These are phyloP conservation scores for Sarcophaga subvicina DNA, from an alignment of 2,888 invertebrate species.

Conservation along the genomic window DNA sequence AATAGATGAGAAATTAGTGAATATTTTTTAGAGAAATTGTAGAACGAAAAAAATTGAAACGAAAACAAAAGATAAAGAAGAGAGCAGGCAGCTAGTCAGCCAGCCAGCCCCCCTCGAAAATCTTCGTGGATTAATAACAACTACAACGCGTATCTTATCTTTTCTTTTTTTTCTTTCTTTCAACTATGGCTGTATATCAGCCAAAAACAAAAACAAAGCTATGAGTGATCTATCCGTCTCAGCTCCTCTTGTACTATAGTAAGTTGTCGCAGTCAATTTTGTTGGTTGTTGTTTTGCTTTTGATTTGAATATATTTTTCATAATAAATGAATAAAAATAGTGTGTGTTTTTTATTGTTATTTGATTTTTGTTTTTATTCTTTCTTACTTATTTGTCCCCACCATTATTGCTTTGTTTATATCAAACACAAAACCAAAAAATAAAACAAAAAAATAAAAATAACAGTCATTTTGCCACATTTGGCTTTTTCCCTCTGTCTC, in stretches of 20 bases:
- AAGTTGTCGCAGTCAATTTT: not conserved
- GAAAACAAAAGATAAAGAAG: constrained; percentile 59
- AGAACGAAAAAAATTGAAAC: constrained; percentile 30
- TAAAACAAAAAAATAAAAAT: not conserved
- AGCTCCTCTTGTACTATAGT: not conserved
- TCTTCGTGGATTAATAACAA: constrained; percentile 52
- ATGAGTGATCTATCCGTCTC: not conserved
- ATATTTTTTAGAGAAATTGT: not conserved
- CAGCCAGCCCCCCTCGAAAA: constrained; percentile 45
- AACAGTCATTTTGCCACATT: not conserved
- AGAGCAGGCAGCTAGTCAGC: not conserved
- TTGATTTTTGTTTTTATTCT: not conserved
- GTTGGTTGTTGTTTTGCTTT: not conserved
- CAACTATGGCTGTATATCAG: not conserved
- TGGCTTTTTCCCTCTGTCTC: constrained; percentile 1
- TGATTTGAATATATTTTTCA: not conserved
- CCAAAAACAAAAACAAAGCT: not conserved
- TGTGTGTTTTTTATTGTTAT: not conserved
- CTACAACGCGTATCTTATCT: constrained; percentile 62
- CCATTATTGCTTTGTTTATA: not conserved
- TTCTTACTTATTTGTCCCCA: not conserved
- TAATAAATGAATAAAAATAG: not conserved
- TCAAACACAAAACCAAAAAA: not conserved
- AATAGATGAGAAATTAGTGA: not conserved
- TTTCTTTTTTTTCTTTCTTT: not conserved